Percentiles rank a stretch among this genome's conserved stretches.
Conservation (phyloP, 2,888 invertebrate species). For the Polyommatus iphigenia region DNA sequence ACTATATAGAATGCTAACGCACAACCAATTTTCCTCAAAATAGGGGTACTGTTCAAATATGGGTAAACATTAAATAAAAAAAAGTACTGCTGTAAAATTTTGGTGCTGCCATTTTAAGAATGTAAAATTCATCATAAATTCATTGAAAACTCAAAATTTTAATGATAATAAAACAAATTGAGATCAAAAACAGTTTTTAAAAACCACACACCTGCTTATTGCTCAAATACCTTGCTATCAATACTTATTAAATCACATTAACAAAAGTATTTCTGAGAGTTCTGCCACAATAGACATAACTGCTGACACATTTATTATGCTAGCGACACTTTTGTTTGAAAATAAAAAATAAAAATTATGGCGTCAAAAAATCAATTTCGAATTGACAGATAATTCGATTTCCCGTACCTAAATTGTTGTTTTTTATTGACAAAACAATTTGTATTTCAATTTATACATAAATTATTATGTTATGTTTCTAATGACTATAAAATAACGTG, state of each 20-base stretch:
- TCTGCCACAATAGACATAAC: too few relatives aligned
- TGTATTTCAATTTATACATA: background rate
- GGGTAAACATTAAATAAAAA: background rate
- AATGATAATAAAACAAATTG: too few relatives aligned
- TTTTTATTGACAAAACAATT: constrained; percentile 11
- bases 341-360: constrained; percentile 50
- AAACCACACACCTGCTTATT: too few relatives aligned
- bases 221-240: too few relatives aligned
- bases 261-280: too few relatives aligned
- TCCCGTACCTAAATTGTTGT: constrained; percentile 36
- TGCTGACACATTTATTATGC: background rate
- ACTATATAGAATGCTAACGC: too few relatives aligned
- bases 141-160: background rate
- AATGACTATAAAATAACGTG: background rate
- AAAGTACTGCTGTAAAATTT: background rate
- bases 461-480: background rate
- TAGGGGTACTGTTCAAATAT: background rate
- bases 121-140: too few relatives aligned
- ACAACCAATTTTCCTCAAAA: background rate
- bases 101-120: constrained; percentile 2
- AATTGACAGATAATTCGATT: constrained; percentile 55
- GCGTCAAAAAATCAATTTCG: constrained; percentile 78
- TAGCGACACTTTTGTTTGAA: constrained; percentile 18
- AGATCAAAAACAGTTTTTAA: background rate
- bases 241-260: too few relatives aligned